These are phyloP conservation scores for Sminthopsis crassicaudata DNA, from an alignment of 2,113 vertebrate species.

Conservation along the genomic window DNA sequence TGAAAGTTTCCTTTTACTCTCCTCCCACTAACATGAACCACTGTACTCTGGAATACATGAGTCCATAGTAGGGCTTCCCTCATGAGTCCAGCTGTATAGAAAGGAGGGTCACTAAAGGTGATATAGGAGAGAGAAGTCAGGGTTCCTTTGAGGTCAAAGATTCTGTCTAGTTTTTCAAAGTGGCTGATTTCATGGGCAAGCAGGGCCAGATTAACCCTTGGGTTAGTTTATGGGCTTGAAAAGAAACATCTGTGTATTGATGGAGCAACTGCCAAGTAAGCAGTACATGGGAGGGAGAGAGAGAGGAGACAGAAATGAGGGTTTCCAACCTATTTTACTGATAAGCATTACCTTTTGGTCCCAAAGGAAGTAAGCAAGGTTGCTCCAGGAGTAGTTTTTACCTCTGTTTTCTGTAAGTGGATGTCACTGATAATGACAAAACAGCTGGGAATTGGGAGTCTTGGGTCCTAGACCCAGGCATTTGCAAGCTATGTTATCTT, in stretches of 20 bases:
- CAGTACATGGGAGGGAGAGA: neutral
- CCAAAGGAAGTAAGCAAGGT: neutral
- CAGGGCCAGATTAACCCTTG: neutral
- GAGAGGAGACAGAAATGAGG: neutral
- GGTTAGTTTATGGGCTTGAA: neutral
- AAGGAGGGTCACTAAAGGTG: neutral
- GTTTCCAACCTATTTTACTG: neutral
- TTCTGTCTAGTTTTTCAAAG: neutral
- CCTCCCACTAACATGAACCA: neutral
- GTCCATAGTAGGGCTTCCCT: neutral
- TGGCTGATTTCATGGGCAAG: neutral
- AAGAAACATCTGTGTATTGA: neutral
- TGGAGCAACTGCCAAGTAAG: neutral
- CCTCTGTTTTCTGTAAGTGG: neutral
- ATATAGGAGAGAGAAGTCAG: neutral
- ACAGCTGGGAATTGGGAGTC: neutral
- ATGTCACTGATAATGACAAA: neutral
- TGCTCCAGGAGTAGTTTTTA: neutral
- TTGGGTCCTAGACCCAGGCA: neutral
- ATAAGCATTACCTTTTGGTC: neutral
- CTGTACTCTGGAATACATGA: neutral
- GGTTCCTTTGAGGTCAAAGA: neutral
- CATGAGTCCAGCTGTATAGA: neutral
- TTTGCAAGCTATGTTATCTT: neutral
- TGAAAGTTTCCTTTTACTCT: neutral